Percentiles rank a stretch among this genome's conserved stretches.
These are phyloP conservation scores for Paragorgia papillata DNA, from an alignment of 92 coral and sea anemone species.

Conservation along the genomic window DNA sequence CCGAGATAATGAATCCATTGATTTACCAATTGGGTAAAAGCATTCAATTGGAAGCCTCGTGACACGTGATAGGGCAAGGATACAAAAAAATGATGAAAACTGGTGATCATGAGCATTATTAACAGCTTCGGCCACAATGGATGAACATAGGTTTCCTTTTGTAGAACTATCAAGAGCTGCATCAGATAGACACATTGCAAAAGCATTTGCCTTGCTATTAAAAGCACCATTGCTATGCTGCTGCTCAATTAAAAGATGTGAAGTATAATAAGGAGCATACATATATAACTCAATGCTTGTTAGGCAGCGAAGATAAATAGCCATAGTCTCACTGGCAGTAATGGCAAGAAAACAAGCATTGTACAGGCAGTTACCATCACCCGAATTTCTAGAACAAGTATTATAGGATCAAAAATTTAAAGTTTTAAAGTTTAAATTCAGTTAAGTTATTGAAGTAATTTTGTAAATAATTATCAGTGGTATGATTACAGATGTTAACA, in stretches of 20 bases:
- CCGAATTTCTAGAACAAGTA: conserved; percentile 34
- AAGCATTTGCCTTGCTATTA: conserved; percentile 11
- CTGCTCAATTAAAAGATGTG: conserved; percentile 30
- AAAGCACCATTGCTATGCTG: conserved; percentile 35
- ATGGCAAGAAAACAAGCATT: too few species aligned
- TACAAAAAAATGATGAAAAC: conserved; percentile 26
- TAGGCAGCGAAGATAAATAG: too few species aligned
- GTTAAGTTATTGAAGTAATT: too few species aligned
- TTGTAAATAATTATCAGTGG: too few species aligned
- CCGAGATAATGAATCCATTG: conserved; percentile 15
- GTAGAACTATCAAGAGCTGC: conserved; percentile 11
- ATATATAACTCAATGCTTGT: too few species aligned
- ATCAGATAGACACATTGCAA: conserved; percentile 30
- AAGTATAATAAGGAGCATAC: conserved; percentile 20
- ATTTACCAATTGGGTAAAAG: too few species aligned
- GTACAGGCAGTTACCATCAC: too few species aligned
- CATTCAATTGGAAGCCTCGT: too few species aligned
- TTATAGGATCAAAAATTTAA: conserved; percentile 21
- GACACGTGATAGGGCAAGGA: conserved; percentile 21
- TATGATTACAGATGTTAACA: too few species aligned
- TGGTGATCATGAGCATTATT: conserved; percentile 27
- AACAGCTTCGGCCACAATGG: conserved; percentile 29
- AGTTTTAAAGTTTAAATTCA: too few species aligned
- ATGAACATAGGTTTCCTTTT: conserved; percentile 17
- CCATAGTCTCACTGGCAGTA: conserved; percentile 33